A percentile compares a stretch with the other conserved stretches of the same genome.
Evolutionary conservation across 2,888 invertebrate genomes (phyloP).

Genomic region (Dermolepida albohirtum): DNA sequence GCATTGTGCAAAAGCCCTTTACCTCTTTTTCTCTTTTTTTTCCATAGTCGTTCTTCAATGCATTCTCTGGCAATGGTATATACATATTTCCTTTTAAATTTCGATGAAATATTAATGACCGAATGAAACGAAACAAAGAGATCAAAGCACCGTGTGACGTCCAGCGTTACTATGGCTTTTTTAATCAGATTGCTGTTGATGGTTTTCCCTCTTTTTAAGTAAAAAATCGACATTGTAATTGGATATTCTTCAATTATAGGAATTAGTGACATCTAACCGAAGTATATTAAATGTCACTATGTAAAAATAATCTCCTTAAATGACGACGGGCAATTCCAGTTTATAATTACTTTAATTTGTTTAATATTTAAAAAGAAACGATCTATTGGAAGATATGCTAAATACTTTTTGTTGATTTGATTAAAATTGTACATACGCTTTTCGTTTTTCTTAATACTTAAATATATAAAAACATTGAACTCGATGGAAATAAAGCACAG

Average conservation of each 20-base stretch:
- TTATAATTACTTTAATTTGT: neutral
- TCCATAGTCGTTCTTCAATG: neutral
- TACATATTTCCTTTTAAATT: neutral
- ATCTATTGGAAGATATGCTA: too few species aligned
- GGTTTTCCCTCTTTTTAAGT: neutral
- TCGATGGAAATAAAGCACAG: too few species aligned
- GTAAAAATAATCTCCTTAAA: neutral
- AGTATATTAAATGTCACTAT: neutral
- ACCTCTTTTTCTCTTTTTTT: neutral
- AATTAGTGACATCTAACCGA: neutral
- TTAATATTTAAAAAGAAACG: neutral
- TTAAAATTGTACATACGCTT: too few species aligned
- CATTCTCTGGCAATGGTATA: neutral
- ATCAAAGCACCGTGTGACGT: constrained; percentile 4
- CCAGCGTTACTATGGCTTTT: constrained; percentile 10
- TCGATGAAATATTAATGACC: constrained; percentile 15
- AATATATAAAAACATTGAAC: too few species aligned
- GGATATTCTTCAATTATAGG: neutral
- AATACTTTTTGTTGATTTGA: too few species aligned
- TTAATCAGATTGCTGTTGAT: constrained; percentile 10
- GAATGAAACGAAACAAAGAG: constrained; percentile 13
- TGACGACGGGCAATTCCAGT: too few species aligned
- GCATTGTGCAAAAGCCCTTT: too few species aligned
- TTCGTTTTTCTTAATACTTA: too few species aligned
- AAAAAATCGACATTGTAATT: constrained; percentile 12